A percentile compares a stretch with the other conserved stretches of the same genome.
These are phyloP conservation scores for Orussus abietinus DNA, from an alignment of 1,140 invertebrate species.

Conservation along the genomic window DNA sequence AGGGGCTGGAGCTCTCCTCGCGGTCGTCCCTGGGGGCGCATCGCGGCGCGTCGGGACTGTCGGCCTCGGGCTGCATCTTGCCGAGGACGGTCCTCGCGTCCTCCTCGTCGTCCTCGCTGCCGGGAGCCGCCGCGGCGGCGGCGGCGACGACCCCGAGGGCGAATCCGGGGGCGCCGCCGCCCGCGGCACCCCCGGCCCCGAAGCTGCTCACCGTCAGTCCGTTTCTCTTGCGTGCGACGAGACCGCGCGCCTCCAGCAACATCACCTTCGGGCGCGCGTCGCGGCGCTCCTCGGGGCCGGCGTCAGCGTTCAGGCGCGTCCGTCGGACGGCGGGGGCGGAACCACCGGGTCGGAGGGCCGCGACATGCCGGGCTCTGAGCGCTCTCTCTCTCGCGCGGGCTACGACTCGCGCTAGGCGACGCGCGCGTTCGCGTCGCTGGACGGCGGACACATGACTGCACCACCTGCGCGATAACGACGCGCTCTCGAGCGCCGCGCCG, in stretches of 20 bases:
- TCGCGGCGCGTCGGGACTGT: slow-evolving; percentile 13
- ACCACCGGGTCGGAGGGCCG: neutral
- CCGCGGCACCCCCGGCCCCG: slow-evolving; percentile 42
- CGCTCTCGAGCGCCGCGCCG: neutral
- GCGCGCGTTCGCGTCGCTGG: too few relatives aligned
- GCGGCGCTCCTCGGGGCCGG: neutral
- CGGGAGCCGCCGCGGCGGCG: slow-evolving; percentile 33
- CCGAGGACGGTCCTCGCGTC: slow-evolving; percentile 55
- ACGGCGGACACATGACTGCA: neutral
- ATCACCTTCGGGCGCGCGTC: slow-evolving; percentile 34
- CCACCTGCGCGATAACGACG: neutral
- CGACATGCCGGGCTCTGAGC: neutral
- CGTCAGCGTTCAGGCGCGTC: neutral
- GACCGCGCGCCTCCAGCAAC: slow-evolving; percentile 54
- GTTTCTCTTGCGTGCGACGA: slow-evolving; percentile 53
- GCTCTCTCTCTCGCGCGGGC: neutral
- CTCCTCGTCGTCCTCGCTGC: slow-evolving; percentile 53
- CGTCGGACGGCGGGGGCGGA: neutral
- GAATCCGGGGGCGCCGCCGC: slow-evolving; percentile 39
- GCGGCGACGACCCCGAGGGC: slow-evolving; percentile 35
- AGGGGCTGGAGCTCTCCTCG: slow-evolving; percentile 45
- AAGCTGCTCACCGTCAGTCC: slow-evolving; percentile 52
- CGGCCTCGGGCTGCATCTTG: slow-evolving; percentile 49
- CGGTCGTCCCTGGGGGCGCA: slow-evolving; percentile 38
- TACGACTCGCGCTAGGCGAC: too few relatives aligned